phyloP scores from a whole-genome alignment of 2,113 vertebrate genomes.

The Taurulus bubalis region DNA sequence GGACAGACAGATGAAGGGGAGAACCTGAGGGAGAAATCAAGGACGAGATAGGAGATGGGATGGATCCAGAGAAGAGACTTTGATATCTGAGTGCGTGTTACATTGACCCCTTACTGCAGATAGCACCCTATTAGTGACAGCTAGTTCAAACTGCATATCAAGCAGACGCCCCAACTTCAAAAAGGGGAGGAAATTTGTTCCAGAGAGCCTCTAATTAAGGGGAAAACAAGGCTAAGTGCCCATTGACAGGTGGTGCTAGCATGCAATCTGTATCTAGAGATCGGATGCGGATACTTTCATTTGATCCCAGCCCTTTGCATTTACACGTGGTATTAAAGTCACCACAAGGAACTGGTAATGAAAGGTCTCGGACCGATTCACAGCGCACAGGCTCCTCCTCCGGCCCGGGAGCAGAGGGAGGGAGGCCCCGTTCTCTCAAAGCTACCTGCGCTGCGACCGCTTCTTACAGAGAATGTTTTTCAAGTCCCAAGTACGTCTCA shows the following conservation, averaged over 20 bases:
- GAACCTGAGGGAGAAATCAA: conserved; percentile 27
- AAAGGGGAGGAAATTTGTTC: conserved; percentile 6
- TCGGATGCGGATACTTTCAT: not conserved
- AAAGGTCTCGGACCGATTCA: not conserved
- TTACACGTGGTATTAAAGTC: conserved; percentile 5
- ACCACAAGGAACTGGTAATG: not conserved
- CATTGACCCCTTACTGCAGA: conserved; percentile 37
- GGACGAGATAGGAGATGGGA: conserved; percentile 33
- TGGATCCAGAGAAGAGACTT: conserved; percentile 22
- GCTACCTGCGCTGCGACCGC: not conserved
- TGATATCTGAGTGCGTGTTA: conserved; percentile 19
- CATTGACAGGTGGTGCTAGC: conserved; percentile 5
- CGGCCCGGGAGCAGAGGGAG: no score
- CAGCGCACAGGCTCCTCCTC: not conserved
- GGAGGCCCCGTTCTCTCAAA: not conserved
- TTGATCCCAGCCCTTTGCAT: not conserved
- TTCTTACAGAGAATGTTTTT: not conserved
- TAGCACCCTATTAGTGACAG: conserved; percentile 37
- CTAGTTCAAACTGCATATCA: conserved; percentile 25
- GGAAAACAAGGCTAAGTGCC: conserved; percentile 14
- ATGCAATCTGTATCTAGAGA: not conserved
- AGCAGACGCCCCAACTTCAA: conserved; percentile 23
- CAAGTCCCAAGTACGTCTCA: not conserved
- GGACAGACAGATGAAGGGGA: conserved; percentile 51
- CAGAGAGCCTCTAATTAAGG: conserved; percentile 25